A percentile compares a stretch with the other conserved stretches of the same genome.
Evolutionary conservation across 2,797 vertebrate species (phyloP).

Genomic region (Echiichthys vipera): DNA sequence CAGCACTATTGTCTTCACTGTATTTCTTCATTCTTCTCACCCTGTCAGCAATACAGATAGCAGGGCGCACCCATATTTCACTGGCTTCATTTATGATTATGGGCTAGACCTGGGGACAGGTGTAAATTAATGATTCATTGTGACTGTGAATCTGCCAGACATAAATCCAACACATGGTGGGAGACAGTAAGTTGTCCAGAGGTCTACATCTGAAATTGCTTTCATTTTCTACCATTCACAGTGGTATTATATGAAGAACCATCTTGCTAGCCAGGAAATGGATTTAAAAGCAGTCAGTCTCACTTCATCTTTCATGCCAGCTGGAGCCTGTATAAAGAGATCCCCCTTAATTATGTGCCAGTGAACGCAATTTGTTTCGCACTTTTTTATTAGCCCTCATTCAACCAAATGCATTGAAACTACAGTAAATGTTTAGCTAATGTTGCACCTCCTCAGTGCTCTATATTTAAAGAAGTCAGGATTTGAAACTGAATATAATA

Average conservation of each 20-base stretch:
- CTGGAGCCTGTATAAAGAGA: slow-evolving; percentile 51
- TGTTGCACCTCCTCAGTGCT: background rate
- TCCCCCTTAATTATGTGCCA: slow-evolving; percentile 17
- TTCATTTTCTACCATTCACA: slow-evolving; percentile 68
- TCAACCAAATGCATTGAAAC: slow-evolving; percentile 8
- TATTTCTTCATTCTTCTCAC: slow-evolving; percentile 50
- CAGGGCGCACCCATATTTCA: slow-evolving; percentile 64
- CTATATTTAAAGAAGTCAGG: background rate
- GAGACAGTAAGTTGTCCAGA: slow-evolving; percentile 65
- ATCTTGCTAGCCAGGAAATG: slow-evolving; percentile 50
- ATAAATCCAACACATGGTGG: slow-evolving; percentile 74
- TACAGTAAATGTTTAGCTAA: background rate
- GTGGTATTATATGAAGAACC: slow-evolving; percentile 55
- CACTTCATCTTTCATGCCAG: slow-evolving; percentile 59
- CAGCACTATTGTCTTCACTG: slow-evolving; percentile 48
- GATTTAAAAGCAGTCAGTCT: slow-evolving; percentile 57
- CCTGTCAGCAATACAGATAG: slow-evolving; percentile 69
- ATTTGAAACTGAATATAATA: background rate
- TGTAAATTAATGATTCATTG: slow-evolving; percentile 81
- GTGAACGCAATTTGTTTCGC: slow-evolving; percentile 33
- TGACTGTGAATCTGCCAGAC: slow-evolving; percentile 79
- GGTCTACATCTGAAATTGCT: slow-evolving; percentile 65
- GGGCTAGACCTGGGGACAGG: slow-evolving; percentile 72
- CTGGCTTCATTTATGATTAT: slow-evolving; percentile 80
- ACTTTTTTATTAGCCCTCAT: slow-evolving; percentile 26